These are phyloP conservation scores for Dysmachus trigonus DNA, from an alignment of 2,888 invertebrate species.

Conservation along the genomic window DNA sequence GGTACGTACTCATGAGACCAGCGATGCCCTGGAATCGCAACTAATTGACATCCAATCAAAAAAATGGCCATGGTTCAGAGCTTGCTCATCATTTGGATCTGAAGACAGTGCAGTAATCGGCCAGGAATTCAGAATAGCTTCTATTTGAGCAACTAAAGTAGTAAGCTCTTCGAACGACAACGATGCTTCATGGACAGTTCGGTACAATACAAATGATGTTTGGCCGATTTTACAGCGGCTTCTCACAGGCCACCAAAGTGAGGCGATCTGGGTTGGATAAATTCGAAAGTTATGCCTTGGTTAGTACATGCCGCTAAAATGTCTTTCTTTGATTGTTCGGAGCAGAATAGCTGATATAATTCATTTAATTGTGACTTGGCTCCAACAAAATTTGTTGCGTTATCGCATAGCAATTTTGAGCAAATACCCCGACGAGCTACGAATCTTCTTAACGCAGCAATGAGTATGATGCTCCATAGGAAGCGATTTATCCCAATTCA, in stretches of 20 bases:
- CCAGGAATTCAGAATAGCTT: constrained; percentile 52
- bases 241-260: constrained; percentile 57
- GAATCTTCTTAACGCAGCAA: neutral
- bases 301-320: neutral
- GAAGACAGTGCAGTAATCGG: constrained; percentile 49
- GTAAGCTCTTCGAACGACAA: constrained; percentile 53
- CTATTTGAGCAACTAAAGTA: constrained; percentile 51
- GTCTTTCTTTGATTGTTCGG: neutral
- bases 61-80: constrained; percentile 9
- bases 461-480: no score
- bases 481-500: neutral
- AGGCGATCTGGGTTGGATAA: constrained; percentile 53
- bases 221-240: constrained; percentile 53
- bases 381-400: neutral
- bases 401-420: neutral
- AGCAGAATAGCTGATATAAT: neutral
- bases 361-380: neutral
- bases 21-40: neutral
- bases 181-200: constrained; percentile 49
- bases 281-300: constrained; percentile 53
- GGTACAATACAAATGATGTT: constrained; percentile 52
- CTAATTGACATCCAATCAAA: neutral
- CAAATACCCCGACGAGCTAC: neutral
- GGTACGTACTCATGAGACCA: neutral
- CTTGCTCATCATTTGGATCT: constrained; percentile 23